A percentile compares a stretch with the other conserved stretches of the same genome.
phyloP scores from a whole-genome alignment of 2,113 vertebrate species.

The Dasyornis broadbenti region DNA sequence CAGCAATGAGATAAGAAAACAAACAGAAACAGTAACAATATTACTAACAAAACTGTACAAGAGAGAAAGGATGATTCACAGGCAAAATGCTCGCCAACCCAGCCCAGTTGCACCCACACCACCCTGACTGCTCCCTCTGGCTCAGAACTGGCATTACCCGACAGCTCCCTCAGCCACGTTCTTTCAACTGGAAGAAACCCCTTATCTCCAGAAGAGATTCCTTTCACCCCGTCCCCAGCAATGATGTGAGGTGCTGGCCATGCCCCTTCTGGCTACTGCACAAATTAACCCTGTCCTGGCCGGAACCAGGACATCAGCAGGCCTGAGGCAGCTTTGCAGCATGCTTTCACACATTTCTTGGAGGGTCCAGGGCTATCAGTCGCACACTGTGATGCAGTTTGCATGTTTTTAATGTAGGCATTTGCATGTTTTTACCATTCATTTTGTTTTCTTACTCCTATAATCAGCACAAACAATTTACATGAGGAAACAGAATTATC shows the following conservation, averaged over 20 bases:
- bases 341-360: background rate
- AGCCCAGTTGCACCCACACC: background rate
- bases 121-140: background rate
- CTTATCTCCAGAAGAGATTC: background rate
- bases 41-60: too few species aligned
- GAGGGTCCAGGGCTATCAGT: background rate
- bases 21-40: too few species aligned
- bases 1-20: too few species aligned
- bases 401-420: background rate
- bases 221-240: background rate
- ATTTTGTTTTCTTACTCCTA: background rate
- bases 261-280: background rate
- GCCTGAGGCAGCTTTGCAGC: background rate
- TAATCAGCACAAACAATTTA: background rate
- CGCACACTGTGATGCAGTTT: rapidly evolving
- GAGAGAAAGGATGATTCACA: background rate
- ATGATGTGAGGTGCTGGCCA: background rate
- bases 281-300: background rate
- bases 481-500: background rate
- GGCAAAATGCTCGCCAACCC: background rate
- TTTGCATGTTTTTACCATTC: background rate
- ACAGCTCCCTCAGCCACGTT: background rate
- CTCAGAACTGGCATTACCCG: background rate
- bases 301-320: background rate
- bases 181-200: background rate